Base-by-base conservation (phyloP, 2,888 invertebrate species). In the Eumerus sabulonum region DNA sequence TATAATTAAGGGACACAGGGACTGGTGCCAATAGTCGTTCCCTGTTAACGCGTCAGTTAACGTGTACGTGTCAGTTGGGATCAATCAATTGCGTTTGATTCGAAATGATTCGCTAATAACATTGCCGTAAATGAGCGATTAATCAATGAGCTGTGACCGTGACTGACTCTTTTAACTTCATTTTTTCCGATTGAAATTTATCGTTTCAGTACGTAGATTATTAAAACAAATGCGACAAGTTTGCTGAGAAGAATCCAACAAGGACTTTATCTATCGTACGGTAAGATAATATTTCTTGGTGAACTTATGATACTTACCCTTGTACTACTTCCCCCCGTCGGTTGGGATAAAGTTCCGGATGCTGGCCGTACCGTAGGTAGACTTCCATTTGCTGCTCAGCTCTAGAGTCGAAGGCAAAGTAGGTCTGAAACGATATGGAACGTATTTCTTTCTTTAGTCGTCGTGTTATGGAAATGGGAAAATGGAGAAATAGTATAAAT, bases 301-400 rank as follows among this genome's bases (percentile, higher is more conserved):
- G 27, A 27, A 27, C 27, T 27, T 27, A 27, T 27, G 27, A 27
- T 27, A 27, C 82, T 89, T 90, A 95, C 92, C 96, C 96, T 68
- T 95, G 93, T 0, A 96, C 95, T 16, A 96, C 93, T 88, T 96
- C 95, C 0, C 97, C 97, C 82, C 97, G 91, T 82, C 97, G 91
- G 87, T 96, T 96, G 0, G 97, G 97, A 88, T 97, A 97, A 17
- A 97, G 91, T 87, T 97, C 96, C 40, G 97, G 96, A 91, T 96
- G 96, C 85, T 96, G 96, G n/a, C 97, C 97, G 86, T 96, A 97
- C 81, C 97, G 92, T 60, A 95, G 91, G 87, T 96, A 96, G 50
- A 96, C 96, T 89, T 96, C 96, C 85, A 94, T 94, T 89, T 96
- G 96, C 86, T 96, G 96, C 88, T 97, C 97, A 47, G 96, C 96